These are phyloP conservation scores for Gyrodactylus salaris DNA, from an alignment of 1,140 invertebrate species.

Conservation along the genomic window DNA sequence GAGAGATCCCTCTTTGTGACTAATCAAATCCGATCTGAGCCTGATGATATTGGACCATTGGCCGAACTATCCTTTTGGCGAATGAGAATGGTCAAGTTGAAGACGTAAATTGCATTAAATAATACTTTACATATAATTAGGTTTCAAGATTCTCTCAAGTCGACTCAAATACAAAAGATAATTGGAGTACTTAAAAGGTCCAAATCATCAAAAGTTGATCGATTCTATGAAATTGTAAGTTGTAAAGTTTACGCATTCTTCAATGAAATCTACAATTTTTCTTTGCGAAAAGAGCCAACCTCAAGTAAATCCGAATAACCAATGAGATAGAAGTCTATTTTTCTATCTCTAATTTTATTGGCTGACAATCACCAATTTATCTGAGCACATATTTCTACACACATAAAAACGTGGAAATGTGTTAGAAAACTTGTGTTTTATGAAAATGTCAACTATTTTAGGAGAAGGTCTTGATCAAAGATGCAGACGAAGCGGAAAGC, in stretches of 20 bases:
- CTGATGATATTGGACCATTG: conserved; percentile 51
- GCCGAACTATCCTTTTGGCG: conserved; percentile 88
- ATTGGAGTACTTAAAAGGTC: neutral
- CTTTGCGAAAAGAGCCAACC: neutral
- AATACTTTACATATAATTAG: neutral
- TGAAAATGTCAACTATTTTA: too few species aligned
- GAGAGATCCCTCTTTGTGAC: conserved; percentile 13
- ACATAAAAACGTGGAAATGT: too few species aligned
- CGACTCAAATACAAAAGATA: neutral
- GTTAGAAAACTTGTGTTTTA: too few species aligned
- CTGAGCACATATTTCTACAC: too few species aligned
- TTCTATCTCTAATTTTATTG: too few species aligned
- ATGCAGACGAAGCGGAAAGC: too few species aligned
- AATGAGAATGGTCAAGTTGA: conserved; percentile 51
- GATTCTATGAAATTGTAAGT: neutral
- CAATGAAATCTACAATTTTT: neutral
- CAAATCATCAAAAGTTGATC: neutral
- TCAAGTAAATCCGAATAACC: too few species aligned
- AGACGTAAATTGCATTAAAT: neutral
- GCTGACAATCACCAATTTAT: too few species aligned
- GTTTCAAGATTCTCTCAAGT: neutral
- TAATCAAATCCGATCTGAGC: conserved; percentile 48
- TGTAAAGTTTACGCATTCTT: neutral
- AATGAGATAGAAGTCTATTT: too few species aligned
- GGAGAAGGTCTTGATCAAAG: too few species aligned